Evolutionary conservation across 2,797 vertebrate species (phyloP).

Genomic region (Erethizon dorsatum): DNA sequence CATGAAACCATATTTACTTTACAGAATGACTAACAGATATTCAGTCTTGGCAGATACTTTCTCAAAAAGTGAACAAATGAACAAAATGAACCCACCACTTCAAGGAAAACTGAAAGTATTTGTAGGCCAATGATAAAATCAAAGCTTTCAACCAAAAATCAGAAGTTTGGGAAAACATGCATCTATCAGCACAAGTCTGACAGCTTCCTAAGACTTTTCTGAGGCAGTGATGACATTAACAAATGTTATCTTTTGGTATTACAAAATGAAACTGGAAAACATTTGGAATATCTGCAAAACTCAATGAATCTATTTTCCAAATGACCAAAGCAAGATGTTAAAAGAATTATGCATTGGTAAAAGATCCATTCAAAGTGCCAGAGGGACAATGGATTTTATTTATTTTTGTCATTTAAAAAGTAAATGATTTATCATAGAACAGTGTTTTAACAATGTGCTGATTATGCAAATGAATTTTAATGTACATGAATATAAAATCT

Average conservation of each 20-base stretch:
- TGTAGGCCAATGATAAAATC: constrained; percentile 61
- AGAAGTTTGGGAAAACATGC: constrained; percentile 57
- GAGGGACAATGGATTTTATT: background rate
- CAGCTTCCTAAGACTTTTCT: constrained; percentile 54
- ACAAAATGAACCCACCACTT: constrained; percentile 26
- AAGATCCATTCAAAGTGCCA: constrained; percentile 32
- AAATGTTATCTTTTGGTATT: constrained; percentile 53
- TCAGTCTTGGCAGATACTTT: constrained; percentile 31
- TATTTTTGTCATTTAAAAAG: background rate
- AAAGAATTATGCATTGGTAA: background rate
- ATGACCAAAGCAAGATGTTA: constrained; percentile 50
- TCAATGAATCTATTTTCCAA: constrained; percentile 50
- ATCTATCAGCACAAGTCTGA: background rate
- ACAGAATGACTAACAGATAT: constrained; percentile 53
- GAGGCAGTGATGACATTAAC: constrained; percentile 27
- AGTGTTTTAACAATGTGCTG: background rate
- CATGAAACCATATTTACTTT: constrained; percentile 47
- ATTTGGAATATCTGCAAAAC: constrained; percentile 48
- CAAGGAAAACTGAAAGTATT: constrained; percentile 62
- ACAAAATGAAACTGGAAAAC: constrained; percentile 56
- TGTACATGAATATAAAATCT: constrained; percentile 34
- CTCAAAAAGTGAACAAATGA: constrained; percentile 33
- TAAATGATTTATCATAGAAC: background rate
- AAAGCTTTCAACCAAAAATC: constrained; percentile 60
- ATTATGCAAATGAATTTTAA: constrained; percentile 36